Conservation (phyloP, 2,113 vertebrate genomes). For the Sphaerodactylus townsendi region DNA sequence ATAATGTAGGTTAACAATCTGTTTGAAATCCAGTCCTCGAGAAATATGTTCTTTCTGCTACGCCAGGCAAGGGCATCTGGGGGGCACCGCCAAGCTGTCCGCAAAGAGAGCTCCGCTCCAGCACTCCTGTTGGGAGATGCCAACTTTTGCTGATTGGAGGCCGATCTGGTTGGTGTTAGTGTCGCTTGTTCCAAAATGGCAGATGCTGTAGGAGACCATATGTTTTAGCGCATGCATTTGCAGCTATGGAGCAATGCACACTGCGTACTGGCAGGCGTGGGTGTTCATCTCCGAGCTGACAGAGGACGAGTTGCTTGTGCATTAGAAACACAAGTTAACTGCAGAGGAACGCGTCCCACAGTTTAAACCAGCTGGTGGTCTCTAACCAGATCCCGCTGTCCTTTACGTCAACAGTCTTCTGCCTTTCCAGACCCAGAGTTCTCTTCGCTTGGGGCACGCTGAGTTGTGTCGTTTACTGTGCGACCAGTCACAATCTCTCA, state of each 20-base stretch:
- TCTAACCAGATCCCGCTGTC: too few relatives aligned
- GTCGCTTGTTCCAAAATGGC: background rate
- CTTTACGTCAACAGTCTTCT: background rate
- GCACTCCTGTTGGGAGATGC: background rate
- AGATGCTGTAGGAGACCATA: background rate
- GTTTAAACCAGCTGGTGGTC: background rate
- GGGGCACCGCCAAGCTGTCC: background rate
- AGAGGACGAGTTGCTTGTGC: background rate
- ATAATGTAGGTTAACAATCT: conserved; percentile 5
- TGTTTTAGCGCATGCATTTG: background rate
- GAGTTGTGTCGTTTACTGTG: too few relatives aligned
- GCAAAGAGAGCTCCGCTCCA: background rate
- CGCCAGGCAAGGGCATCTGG: conserved; percentile 16
- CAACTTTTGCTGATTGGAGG: background rate
- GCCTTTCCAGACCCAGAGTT: too few relatives aligned
- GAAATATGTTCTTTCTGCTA: background rate
- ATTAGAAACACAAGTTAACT: background rate
- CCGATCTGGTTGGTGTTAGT: background rate
- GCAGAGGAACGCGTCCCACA: background rate
- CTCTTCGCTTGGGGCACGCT: too few relatives aligned
- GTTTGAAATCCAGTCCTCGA: conserved; percentile 4
- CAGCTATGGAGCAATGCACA: conserved; percentile 13
- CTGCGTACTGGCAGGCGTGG: background rate
- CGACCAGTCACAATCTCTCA: too few relatives aligned
- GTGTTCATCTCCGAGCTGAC: background rate